Evolutionary conservation across 2,113 vertebrate species (phyloP), one percentile per base, ranked within the genome.

Genomic region (Perca fluviatilis): DNA sequence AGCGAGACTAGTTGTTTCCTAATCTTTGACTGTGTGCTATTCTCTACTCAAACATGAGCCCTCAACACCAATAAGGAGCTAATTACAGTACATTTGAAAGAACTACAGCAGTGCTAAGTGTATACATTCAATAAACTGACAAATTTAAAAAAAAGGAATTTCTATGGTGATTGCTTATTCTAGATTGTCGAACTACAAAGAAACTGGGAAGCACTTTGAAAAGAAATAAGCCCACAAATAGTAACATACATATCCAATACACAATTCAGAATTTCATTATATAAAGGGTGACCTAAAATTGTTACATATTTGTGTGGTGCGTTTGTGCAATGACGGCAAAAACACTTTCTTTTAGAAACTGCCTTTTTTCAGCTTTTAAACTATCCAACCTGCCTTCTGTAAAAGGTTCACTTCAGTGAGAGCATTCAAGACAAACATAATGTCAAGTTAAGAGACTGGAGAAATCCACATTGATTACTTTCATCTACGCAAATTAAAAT

Each of bases 331-430:
- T n/a, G 11, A 13, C 23, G 16, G 51, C 64, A 47, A 18, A 63
- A 73, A 63, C 21, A 61, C 40, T 2, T n/a, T 51, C 0, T 16
- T 63, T 33, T 53, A 19, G 30, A 54, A 65, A 80, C 51, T 56
- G 25, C 57, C 71, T 51, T 54, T 61, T 5, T 36, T 13, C 13
- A 13, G 60, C 18, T 36, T 72, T 75, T 15, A 14, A 51, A 83
- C 21, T 18, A 57, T 5, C 46, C 50, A 64, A 25, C 49, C 61
- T 12, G 49, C 65, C 36, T 47, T 57, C 27, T 71, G 51, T 47
- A 70, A 84, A 84, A 89, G 61, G 64, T 82, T 71, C 79, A 74
- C 19, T 43, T 23, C 25, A 19, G 33, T 46, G 56, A 64, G 18
- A 50, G 73, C 61, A 62, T 70, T 43, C 43, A 66, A 79, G 33